These are phyloP conservation scores for Ophraella communa DNA, from an alignment of 2,888 invertebrate species.

Conservation along the genomic window DNA sequence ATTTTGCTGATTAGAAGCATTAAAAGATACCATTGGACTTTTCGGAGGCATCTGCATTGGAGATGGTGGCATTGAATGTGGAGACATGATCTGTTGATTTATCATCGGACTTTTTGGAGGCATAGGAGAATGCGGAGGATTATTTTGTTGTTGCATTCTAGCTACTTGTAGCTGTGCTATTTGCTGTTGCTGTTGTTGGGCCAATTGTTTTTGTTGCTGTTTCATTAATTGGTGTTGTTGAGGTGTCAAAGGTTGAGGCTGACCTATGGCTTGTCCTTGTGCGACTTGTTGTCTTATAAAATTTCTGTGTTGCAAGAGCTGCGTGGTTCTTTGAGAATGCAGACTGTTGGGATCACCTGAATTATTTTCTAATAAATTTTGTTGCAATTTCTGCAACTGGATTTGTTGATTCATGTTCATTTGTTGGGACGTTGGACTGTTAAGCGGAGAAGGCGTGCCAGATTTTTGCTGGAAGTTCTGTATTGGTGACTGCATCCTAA, in stretches of 20 bases:
- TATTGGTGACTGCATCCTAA: slow-evolving; percentile 51
- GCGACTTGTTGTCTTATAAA: slow-evolving; percentile 56
- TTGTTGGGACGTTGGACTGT: slow-evolving; percentile 56
- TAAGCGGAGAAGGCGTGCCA: slow-evolving; percentile 56
- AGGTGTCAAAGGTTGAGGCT: slow-evolving; percentile 52
- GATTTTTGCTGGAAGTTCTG: slow-evolving; percentile 56
- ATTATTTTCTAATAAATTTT: slow-evolving; percentile 48
- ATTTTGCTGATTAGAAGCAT: slow-evolving; percentile 57
- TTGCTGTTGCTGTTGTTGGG: slow-evolving; percentile 51
- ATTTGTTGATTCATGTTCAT: slow-evolving; percentile 48
- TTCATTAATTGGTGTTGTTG: slow-evolving; percentile 58
- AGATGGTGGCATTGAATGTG: slow-evolving; percentile 59
- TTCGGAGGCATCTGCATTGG: slow-evolving; percentile 61
- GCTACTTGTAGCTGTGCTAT: slow-evolving; percentile 61
- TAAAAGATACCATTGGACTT: slow-evolving; percentile 55
- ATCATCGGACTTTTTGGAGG: slow-evolving; percentile 63
- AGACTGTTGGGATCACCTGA: slow-evolving; percentile 61
- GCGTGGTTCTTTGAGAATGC: slow-evolving; percentile 53
- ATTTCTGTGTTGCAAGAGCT: slow-evolving; percentile 55
- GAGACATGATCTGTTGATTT: slow-evolving; percentile 58
- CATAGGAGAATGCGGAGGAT: slow-evolving; percentile 65
- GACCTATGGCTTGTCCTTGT: slow-evolving; percentile 48
- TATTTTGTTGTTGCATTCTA: slow-evolving; percentile 46
- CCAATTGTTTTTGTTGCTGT: slow-evolving; percentile 51
- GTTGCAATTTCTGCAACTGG: slow-evolving; percentile 58